Percentiles rank a stretch among this genome's conserved stretches.
Evolutionary conservation across 92 coral and sea anemone species (phyloP).

Genomic region (Micromussa lordhowensis): DNA sequence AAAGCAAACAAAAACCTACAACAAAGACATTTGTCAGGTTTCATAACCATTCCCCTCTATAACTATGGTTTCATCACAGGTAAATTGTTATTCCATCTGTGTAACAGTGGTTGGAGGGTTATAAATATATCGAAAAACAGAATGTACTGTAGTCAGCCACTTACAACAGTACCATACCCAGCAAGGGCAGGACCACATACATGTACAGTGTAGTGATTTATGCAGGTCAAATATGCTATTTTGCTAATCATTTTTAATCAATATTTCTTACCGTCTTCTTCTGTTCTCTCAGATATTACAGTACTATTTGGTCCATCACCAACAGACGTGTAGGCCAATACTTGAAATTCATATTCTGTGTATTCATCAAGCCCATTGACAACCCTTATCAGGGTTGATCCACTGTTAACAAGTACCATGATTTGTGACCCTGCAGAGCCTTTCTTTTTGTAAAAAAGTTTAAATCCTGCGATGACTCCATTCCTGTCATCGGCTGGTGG

Average conservation of each 20-base stretch:
- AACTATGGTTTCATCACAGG: no score
- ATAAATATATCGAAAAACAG: no score
- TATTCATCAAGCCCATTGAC: constrained; percentile 25
- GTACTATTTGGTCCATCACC: constrained; percentile 31
- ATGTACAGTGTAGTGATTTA: no score
- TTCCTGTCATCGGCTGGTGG: not conserved
- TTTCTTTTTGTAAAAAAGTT: constrained; percentile 6
- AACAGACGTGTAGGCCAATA: constrained; percentile 33
- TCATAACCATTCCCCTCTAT: no score
- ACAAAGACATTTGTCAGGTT: no score
- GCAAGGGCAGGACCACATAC: no score
- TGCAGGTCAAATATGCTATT: no score
- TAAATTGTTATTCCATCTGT: no score
- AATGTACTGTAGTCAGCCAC: not conserved
- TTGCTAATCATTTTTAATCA: not conserved
- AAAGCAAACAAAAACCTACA: not conserved
- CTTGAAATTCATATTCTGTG: constrained; percentile 44
- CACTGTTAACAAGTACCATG: not conserved
- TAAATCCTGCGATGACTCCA: constrained; percentile 47
- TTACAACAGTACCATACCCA: no score
- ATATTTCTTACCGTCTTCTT: constrained; percentile 35
- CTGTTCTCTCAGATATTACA: constrained; percentile 7
- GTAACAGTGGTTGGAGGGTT: no score
- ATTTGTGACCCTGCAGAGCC: not conserved
- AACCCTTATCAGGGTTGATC: not conserved